Conservation (phyloP, 2,113 vertebrate genomes). For the Terrapene triunguis region DNA sequence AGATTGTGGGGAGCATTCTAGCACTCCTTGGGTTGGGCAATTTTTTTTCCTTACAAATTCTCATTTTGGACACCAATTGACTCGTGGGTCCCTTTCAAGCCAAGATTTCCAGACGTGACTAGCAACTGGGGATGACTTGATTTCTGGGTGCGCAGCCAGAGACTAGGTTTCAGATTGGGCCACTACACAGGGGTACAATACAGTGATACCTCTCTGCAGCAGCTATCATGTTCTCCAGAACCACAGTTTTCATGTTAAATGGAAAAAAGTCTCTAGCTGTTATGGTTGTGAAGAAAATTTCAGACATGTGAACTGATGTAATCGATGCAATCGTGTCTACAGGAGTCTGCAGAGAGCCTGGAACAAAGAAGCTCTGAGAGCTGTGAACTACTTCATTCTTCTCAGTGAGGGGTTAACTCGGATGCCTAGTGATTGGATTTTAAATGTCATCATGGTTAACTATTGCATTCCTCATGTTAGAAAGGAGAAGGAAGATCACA, state of each 20-base stretch:
- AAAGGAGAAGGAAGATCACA: background rate
- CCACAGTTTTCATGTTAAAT: background rate
- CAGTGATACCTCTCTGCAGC: background rate
- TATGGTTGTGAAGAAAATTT: background rate
- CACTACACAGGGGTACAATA: background rate
- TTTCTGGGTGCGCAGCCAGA: background rate
- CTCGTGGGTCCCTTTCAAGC: background rate
- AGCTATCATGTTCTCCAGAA: background rate
- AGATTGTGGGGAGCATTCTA: background rate
- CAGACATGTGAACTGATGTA: rapidly evolving
- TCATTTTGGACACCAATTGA: background rate
- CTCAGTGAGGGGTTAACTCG: background rate
- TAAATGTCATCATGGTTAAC: background rate
- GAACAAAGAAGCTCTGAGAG: background rate
- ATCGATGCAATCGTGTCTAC: background rate
- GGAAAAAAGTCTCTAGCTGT: background rate
- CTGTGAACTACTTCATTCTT: background rate
- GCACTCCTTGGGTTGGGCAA: background rate
- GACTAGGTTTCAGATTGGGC: background rate
- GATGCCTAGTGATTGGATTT: rapidly evolving
- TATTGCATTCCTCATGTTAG: background rate
- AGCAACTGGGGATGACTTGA: background rate
- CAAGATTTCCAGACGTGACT: background rate
- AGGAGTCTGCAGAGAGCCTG: too few relatives aligned
- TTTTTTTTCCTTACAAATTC: background rate